Evolutionary conservation across 2,797 vertebrate species (phyloP), one percentile per base, ranked within the genome.

Genomic region (Ctenopoma multispine): DNA sequence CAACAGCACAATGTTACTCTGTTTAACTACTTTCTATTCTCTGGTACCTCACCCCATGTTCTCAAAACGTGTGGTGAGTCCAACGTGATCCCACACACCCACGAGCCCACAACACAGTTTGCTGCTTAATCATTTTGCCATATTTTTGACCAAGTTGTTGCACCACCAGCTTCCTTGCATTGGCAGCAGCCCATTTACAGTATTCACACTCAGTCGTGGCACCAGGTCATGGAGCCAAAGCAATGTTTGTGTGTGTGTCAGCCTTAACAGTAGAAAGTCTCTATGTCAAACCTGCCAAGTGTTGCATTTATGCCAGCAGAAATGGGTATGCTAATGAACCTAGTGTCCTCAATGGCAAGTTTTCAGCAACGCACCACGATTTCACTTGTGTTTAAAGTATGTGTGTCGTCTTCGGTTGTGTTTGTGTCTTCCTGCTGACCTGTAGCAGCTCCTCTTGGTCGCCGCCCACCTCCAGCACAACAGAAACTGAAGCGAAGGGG

Each of bases 401-500:
- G 36, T 46, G 62, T 17, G 27, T 56, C 24, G 5, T 48, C 5
- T 11, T 44, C 23, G 14, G 15, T 27, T 69, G 41, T 7, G 61
- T 69, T 48, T 82, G 62, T 55, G 43, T 72, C 10, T 65, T 47
- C n/a, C 24, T 24, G 56, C 84, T 82, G 63, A 93, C 96, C 91
- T 94, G 95, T 40, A 95, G 92, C 87, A 94, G 92, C 90, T 97
- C 96, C 83, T 95, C 93, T 72, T 95, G 95, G 85, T 96, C 95
- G 10, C 94, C 91, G 90, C 94, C 94, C 77, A 92, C 94, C 91
- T 98, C 95, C 91, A 98, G 92, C n/a, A 92, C 95, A 75, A 97
- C 95, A 34, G 95, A 94, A 51, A 97, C 95, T 64, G 95, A 96
- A 79, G 96, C 95, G 79, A 98, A 98, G 69, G 97, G 96, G 82